Conservation (phyloP, 2,797 vertebrate species). For the Limosa lapponica region DNA sequence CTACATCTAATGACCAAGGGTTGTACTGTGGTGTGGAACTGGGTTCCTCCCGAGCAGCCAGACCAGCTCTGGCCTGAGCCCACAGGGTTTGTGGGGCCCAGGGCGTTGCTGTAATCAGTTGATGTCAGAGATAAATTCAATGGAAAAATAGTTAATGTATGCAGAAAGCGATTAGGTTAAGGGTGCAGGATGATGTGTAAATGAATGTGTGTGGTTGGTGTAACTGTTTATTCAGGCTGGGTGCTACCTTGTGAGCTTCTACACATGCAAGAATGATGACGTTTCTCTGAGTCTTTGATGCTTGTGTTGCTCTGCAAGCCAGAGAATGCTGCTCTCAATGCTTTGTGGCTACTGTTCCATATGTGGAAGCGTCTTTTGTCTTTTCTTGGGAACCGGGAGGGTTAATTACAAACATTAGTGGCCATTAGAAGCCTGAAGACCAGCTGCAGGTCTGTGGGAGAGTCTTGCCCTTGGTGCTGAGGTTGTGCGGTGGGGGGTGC, state of each 20-base stretch:
- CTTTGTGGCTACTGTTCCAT: neutral
- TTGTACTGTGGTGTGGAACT: accelerated
- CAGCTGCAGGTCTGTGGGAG: neutral
- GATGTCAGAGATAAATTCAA: neutral
- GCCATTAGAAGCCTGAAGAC: neutral
- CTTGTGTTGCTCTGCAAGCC: neutral
- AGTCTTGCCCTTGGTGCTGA: neutral
- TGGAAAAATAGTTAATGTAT: neutral
- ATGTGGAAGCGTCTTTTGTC: neutral
- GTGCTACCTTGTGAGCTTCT: neutral
- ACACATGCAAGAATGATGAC: accelerated
- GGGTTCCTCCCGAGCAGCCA: neutral
- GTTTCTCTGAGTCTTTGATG: neutral
- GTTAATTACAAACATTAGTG: neutral
- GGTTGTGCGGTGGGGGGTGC: neutral
- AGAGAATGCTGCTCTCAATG: neutral
- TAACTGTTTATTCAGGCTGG: neutral
- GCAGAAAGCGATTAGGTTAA: neutral
- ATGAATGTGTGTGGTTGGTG: neutral
- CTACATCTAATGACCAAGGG: neutral
- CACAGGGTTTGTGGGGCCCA: neutral
- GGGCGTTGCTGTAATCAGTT: neutral
- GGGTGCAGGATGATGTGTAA: neutral
- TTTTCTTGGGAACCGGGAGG: neutral
- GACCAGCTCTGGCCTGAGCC: neutral